Evolutionary conservation across 2,113 vertebrate genomes (phyloP), one percentile per base, ranked within the genome.

Genomic region (Chaenocephalus aceratus): DNA sequence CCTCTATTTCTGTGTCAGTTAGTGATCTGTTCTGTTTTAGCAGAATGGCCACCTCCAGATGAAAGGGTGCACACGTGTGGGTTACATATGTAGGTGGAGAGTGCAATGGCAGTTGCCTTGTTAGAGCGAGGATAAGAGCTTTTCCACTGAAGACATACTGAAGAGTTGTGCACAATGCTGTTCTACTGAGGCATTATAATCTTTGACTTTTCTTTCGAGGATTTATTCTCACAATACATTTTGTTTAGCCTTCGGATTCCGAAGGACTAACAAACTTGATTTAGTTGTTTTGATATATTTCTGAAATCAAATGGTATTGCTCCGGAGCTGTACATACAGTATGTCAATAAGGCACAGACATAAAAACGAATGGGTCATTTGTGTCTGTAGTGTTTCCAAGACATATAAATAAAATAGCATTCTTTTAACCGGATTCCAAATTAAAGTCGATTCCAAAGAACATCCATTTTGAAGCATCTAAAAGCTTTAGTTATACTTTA

Each of bases 21-120:
- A 2, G 71, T n/a, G 65, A 75, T 75, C 57, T 51, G 44, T 80
- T 49, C 26, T 48, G 73, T 62, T 73, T 62, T 74, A 54, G 21
- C 60, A 36, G 62, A 36, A 54, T 3, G 62, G 70, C 63, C 74
- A 44, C 63, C 64, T 53, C 63, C 58, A 26, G 74, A 74, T 10
- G 5, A 30, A 52, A 48, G 23, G 46, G 56, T 53, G 75, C 59
- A 49, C 66, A 75, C 64, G 36, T 74, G 81, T 60, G 15, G 84
- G 81, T 79, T 75, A 41, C 69, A 57, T 12, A 26, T 13, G 77
- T 52, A 66, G 77, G 76, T 71, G 88, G 73, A 64, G 59, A 30
- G 45, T 5, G 45, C 34, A 21, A 5, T 13, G n/a, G 51, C 64
- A 30, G 59, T 1, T 49, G 71, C 46, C 26, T 30, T 44, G 70